A percentile compares a stretch with the other conserved stretches of the same genome.
Conservation (phyloP, 1,140 invertebrate genomes). For the Aphelenchoides fujianensis region DNA sequence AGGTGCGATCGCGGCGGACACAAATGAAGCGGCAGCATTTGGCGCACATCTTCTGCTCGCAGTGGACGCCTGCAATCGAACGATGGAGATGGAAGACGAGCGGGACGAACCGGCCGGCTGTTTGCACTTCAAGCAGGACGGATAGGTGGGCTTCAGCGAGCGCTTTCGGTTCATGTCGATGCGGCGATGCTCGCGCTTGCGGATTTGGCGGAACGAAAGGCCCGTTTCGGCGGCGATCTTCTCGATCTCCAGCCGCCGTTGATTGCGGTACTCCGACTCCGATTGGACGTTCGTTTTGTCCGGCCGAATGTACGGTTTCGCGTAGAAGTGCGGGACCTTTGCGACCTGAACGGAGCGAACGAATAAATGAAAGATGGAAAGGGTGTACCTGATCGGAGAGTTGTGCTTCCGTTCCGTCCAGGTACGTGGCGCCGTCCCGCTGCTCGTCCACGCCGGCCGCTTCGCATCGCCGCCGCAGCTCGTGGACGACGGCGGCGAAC, state of each 20-base stretch:
- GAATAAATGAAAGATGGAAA: no score
- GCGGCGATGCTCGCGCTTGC: constrained; percentile 50
- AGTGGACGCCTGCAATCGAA: constrained; percentile 39
- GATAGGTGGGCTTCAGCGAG: constrained; percentile 37
- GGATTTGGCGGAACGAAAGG: constrained; percentile 48
- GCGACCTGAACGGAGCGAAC: constrained; percentile 44
- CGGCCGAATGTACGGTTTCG: constrained; percentile 56
- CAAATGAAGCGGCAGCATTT: constrained; percentile 49
- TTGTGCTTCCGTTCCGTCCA: no score
- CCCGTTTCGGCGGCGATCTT: constrained; percentile 48
- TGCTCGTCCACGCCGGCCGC: no score
- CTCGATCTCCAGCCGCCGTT: constrained; percentile 48
- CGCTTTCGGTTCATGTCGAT: constrained; percentile 29
- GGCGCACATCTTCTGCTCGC: constrained; percentile 40
- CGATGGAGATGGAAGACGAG: no score
- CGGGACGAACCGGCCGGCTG: no score
- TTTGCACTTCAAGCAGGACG: constrained; percentile 41
- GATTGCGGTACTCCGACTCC: constrained; percentile 38
- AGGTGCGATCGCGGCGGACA: background rate
- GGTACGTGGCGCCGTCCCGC: no score
- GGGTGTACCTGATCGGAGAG: no score
- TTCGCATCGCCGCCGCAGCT: constrained; percentile 72
- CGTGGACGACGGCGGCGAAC: constrained; percentile 71
- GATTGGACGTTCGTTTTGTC: constrained; percentile 17
- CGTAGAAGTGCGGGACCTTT: constrained; percentile 48